phyloP scores from a whole-genome alignment of 2,113 vertebrate species.

The Tricholaema leucomelas region DNA sequence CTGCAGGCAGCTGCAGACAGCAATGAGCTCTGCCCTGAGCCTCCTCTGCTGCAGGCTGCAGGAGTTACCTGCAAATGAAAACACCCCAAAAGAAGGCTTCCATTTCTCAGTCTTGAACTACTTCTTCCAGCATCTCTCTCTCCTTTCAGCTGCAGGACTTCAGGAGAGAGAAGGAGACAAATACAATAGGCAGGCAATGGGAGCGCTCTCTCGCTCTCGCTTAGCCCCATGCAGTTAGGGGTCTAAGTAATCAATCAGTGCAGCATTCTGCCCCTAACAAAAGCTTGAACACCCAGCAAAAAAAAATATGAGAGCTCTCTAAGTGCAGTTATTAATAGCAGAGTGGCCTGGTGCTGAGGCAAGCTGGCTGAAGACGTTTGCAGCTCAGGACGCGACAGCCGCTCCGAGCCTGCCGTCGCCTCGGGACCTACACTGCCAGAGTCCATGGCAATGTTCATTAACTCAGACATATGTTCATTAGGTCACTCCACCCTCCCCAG shows the following conservation, averaged over 20 bases:
- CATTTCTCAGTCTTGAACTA: too few relatives aligned
- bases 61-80: too few relatives aligned
- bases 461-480: constrained; percentile 56
- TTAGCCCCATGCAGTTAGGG: neutral
- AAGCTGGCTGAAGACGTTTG: constrained; percentile 44
- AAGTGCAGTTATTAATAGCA: constrained; percentile 49
- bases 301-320: neutral
- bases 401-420: constrained; percentile 49
- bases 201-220: neutral
- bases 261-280: neutral
- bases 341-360: constrained; percentile 24
- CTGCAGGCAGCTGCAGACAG: too few relatives aligned
- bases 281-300: neutral
- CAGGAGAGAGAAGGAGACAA: neutral
- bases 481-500: constrained; percentile 35
- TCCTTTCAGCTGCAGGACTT: neutral
- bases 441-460: constrained; percentile 54
- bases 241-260: neutral
- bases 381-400: constrained; percentile 54
- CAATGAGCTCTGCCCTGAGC: too few relatives aligned
- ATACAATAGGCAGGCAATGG: neutral
- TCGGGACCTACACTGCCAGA: constrained; percentile 45
- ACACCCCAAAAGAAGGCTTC: too few relatives aligned
- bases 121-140: neutral
- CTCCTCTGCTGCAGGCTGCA: too few relatives aligned